Conservation (phyloP, 2,888 invertebrate genomes). For the Empis stercorea region DNA sequence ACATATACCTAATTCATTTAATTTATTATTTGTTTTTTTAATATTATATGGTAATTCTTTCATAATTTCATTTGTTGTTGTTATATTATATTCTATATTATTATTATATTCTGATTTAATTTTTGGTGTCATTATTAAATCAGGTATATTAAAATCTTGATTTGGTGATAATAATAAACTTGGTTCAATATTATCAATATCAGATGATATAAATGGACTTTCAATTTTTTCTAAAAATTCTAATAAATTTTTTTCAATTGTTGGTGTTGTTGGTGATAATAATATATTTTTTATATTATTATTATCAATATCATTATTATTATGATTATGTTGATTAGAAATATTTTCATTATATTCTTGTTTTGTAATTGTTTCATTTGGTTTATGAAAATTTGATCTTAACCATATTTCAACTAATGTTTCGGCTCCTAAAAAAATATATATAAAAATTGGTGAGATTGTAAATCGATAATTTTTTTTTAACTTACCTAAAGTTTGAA, state of each 20-base stretch:
- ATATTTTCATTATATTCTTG: conserved; percentile 10
- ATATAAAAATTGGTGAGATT: neutral
- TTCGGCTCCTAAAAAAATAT: conserved; percentile 51
- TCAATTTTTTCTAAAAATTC: conserved; percentile 28
- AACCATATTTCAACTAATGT: conserved; percentile 64
- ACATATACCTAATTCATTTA: neutral
- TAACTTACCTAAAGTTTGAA: conserved; percentile 59
- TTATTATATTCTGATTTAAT: neutral
- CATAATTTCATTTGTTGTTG: neutral
- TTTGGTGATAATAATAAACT: conserved; percentile 17
- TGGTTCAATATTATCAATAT: conserved; percentile 34
- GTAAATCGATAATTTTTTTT: neutral
- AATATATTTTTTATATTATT: conserved; percentile 10
- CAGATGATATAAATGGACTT: conserved; percentile 21
- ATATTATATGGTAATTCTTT: neutral
- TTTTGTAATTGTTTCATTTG: conserved; percentile 14
- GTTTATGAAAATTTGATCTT: conserved; percentile 31
- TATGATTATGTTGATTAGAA: neutral
- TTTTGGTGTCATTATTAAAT: neutral
- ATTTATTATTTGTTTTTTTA: neutral
- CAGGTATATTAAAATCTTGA: neutral
- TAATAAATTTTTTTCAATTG: conserved; percentile 28
- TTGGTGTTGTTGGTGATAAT: conserved; percentile 19
- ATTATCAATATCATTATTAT: neutral
- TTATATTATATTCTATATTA: neutral